A percentile compares a stretch with the other conserved stretches of the same genome.
phyloP scores from a whole-genome alignment of 2,113 vertebrate genomes.

The Urocynchramus pylzowi region DNA sequence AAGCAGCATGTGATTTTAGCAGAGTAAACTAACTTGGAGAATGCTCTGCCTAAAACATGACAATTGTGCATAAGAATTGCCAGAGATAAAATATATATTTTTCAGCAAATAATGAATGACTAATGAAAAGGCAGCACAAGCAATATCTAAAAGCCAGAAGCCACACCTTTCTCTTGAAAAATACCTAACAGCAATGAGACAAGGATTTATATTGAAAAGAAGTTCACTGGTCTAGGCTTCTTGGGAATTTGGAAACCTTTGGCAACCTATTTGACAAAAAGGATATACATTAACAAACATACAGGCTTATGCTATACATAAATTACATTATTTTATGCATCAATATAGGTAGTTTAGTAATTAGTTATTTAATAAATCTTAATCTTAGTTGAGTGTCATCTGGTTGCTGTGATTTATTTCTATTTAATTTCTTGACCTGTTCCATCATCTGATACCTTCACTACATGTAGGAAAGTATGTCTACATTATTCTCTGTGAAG shows the following conservation, averaged over 20 bases:
- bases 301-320: not conserved
- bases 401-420: not conserved
- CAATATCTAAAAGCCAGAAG: not conserved
- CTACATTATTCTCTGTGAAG: not conserved
- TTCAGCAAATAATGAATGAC: not conserved
- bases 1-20: not conserved
- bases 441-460: not conserved
- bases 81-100: not conserved
- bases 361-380: not conserved
- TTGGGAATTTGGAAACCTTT: not conserved
- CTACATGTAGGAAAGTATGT: not conserved
- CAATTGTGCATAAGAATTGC: not conserved
- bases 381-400: not conserved
- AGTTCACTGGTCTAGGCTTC: not conserved
- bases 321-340: not conserved
- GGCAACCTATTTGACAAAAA: not conserved
- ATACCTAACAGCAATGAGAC: not conserved
- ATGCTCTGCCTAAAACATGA: not conserved
- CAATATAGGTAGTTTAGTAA: not conserved
- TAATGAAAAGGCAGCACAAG: not conserved
- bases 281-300: not conserved
- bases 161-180: not conserved
- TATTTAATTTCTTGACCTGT: not conserved
- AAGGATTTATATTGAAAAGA: not conserved
- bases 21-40: not conserved